phyloP scores from a whole-genome alignment of 1,140 invertebrate genomes.

The Protaetia brevitarsis region DNA sequence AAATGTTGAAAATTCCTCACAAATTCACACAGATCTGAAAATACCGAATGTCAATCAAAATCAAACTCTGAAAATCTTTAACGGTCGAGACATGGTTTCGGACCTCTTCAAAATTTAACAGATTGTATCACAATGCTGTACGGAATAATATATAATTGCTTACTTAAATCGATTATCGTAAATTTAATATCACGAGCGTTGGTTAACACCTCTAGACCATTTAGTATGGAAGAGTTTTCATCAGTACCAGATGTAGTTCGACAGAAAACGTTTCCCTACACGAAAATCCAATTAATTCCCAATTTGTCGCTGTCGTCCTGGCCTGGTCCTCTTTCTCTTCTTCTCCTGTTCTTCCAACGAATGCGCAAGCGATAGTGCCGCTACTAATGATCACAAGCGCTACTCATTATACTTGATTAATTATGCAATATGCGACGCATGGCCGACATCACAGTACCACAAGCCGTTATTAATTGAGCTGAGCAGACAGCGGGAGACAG shows the following conservation, averaged over 20 bases:
- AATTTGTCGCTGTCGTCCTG: background rate
- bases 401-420: conserved; percentile 12
- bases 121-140: too few relatives aligned
- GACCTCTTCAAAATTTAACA: too few relatives aligned
- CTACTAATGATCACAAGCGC: background rate
- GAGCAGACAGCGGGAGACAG: background rate
- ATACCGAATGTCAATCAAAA: too few relatives aligned
- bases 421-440: background rate
- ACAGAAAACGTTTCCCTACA: background rate
- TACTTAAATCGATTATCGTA: too few relatives aligned
- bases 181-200: too few relatives aligned
- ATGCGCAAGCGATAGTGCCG: background rate
- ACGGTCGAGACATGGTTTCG: too few relatives aligned
- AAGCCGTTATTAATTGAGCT: background rate
- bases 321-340: background rate
- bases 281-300: conserved; percentile 16
- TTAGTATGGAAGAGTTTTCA: background rate
- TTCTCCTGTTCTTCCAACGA: background rate
- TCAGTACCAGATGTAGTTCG: background rate
- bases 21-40: too few relatives aligned
- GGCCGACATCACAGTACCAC: background rate
- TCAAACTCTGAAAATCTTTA: too few relatives aligned
- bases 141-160: too few relatives aligned
- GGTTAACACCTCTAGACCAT: too few relatives aligned
- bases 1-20: too few relatives aligned